Percentiles rank a stretch among this genome's conserved stretches.
These are phyloP conservation scores for Murina feae DNA, from an alignment of 2,113 vertebrate species.

Conservation along the genomic window DNA sequence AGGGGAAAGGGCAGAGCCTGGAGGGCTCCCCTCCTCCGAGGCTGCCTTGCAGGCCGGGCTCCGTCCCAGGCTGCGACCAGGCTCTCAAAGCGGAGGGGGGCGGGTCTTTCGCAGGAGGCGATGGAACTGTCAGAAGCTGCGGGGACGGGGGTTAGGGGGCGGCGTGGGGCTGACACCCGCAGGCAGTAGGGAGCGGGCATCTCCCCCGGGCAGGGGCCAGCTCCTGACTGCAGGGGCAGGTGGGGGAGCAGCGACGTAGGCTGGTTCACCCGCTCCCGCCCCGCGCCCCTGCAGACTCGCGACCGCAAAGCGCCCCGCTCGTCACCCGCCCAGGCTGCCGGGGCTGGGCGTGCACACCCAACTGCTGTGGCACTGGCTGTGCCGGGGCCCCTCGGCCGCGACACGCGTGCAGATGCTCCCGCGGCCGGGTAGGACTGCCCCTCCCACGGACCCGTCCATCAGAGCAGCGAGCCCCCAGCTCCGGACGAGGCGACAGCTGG, in stretches of 20 bases:
- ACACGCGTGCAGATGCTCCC: background rate
- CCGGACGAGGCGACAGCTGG: background rate
- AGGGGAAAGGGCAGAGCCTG: slow-evolving; percentile 16
- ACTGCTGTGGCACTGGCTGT: background rate
- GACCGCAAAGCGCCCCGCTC: background rate
- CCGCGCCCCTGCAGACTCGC: background rate
- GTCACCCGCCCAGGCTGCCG: background rate
- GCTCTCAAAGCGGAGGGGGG: background rate
- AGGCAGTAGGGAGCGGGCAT: background rate
- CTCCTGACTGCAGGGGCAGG: background rate
- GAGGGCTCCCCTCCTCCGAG: background rate
- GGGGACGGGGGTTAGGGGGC: background rate
- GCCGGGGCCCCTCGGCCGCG: background rate
- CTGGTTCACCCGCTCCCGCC: rapidly evolving
- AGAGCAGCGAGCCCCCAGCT: background rate
- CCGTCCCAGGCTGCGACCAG: background rate
- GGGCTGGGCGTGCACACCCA: background rate
- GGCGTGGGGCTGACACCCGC: background rate
- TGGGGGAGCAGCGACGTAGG: background rate
- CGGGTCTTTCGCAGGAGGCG: background rate
- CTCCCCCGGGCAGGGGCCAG: background rate
- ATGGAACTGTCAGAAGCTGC: background rate
- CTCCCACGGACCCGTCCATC: background rate
- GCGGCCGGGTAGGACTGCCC: background rate
- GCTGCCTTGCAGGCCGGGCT: background rate